phyloP scores from a whole-genome alignment of 2,113 vertebrate species.

The Ceyx cyanopectus region DNA sequence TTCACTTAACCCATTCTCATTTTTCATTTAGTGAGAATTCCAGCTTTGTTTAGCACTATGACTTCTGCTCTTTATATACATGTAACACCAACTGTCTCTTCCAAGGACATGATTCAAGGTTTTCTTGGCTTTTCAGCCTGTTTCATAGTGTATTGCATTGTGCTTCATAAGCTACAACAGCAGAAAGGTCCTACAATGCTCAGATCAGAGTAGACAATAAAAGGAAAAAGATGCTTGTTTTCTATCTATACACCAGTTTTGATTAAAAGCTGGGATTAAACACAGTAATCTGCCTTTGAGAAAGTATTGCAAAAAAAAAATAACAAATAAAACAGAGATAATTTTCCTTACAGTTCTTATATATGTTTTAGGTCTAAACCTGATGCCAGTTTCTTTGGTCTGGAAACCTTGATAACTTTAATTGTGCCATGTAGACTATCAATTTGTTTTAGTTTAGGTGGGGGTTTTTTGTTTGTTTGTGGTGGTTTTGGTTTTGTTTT shows the following conservation, averaged over 20 bases:
- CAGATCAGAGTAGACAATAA: background rate
- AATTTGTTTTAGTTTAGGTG: no score
- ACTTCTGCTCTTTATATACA: background rate
- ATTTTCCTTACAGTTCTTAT: background rate
- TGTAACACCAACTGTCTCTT: background rate
- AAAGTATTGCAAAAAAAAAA: background rate
- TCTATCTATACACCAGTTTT: background rate
- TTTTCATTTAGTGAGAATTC: conserved; percentile 57
- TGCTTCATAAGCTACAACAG: background rate
- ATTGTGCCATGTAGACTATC: background rate
- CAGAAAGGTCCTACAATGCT: background rate
- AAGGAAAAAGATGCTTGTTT: background rate
- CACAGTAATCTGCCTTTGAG: background rate
- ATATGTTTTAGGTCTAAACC: background rate
- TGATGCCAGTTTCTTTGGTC: background rate
- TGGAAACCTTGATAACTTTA: conserved; percentile 18
- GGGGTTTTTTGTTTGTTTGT: no score
- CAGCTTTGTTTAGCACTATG: conserved; percentile 37
- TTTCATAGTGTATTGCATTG: background rate
- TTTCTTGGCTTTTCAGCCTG: background rate
- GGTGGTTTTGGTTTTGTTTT: no score
- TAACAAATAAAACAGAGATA: background rate
- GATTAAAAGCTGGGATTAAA: background rate
- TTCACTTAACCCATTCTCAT: conserved; percentile 18
- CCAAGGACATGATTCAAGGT: background rate